phyloP scores from a whole-genome alignment of 2,113 vertebrate genomes.

The Callorhinus ursinus region DNA sequence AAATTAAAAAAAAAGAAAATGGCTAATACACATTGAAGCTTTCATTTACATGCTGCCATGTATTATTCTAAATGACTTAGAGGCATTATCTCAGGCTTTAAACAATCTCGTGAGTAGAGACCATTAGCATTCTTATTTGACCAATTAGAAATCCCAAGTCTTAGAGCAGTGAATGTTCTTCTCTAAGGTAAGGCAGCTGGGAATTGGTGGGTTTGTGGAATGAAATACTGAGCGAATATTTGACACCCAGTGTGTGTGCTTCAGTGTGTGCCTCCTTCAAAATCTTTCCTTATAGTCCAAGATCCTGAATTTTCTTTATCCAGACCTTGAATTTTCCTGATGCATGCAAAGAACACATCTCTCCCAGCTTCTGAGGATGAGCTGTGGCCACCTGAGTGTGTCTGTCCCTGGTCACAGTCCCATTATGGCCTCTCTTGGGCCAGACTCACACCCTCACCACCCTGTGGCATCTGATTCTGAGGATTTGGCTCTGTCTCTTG shows the following conservation, averaged over 20 bases:
- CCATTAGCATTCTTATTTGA: not conserved
- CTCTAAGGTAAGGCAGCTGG: not conserved
- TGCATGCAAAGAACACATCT: not conserved
- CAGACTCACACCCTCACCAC: not conserved
- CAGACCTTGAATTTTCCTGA: not conserved
- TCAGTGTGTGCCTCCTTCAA: not conserved
- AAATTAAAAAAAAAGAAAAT: not conserved
- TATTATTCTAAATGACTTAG: not conserved
- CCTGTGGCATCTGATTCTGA: not conserved
- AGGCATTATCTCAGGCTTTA: not conserved
- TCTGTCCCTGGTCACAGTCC: not conserved
- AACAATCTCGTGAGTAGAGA: not conserved
- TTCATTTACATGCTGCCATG: not conserved
- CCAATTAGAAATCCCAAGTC: not conserved
- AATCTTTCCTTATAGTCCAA: not conserved
- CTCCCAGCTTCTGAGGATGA: not conserved
- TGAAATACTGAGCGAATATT: not conserved
- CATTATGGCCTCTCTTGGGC: not conserved
- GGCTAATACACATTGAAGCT: not conserved
- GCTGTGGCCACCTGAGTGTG: not conserved
- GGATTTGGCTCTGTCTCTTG: not conserved
- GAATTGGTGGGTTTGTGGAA: not conserved
- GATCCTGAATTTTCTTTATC: not conserved
- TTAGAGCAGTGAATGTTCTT: not conserved
- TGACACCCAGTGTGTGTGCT: no score